phyloP scores from a whole-genome alignment of 2,888 invertebrate genomes.

The Ligdia adustata region DNA sequence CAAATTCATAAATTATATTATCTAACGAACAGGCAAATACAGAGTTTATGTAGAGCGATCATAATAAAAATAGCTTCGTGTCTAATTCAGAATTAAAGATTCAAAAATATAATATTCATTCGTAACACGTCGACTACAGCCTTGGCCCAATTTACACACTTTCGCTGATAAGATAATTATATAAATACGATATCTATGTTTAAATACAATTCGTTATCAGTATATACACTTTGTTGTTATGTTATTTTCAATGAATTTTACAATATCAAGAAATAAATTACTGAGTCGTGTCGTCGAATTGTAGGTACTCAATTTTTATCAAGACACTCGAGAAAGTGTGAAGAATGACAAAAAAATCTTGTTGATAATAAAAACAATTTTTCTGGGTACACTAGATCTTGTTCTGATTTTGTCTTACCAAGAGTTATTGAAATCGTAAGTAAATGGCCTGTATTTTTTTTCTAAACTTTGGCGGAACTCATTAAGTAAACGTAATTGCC shows the following conservation, averaged over 20 bases:
- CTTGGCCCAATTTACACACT: conserved; percentile 39
- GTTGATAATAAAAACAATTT: too few relatives aligned
- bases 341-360: too few relatives aligned
- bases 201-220: conserved; percentile 27
- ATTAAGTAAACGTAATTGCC: too few relatives aligned
- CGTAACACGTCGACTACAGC: conserved; percentile 23
- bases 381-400: not conserved
- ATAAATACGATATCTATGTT: conserved; percentile 25
- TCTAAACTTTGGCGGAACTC: too few relatives aligned
- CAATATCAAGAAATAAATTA: conserved; percentile 1
- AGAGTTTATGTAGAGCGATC: too few relatives aligned
- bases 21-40: too few relatives aligned
- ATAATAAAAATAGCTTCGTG: too few relatives aligned
- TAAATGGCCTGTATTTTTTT: too few relatives aligned
- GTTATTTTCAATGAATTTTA: conserved; percentile 11
- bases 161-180: conserved; percentile 38
- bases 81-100: not conserved
- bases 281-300: not conserved
- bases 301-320: not conserved
- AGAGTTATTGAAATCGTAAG: too few relatives aligned
- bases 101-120: conserved; percentile 5
- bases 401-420: too few relatives aligned
- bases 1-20: too few relatives aligned
- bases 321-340: too few relatives aligned
- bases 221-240: conserved; percentile 25